Conservation (phyloP, 2,888 invertebrate genomes). For the Troides helena region DNA sequence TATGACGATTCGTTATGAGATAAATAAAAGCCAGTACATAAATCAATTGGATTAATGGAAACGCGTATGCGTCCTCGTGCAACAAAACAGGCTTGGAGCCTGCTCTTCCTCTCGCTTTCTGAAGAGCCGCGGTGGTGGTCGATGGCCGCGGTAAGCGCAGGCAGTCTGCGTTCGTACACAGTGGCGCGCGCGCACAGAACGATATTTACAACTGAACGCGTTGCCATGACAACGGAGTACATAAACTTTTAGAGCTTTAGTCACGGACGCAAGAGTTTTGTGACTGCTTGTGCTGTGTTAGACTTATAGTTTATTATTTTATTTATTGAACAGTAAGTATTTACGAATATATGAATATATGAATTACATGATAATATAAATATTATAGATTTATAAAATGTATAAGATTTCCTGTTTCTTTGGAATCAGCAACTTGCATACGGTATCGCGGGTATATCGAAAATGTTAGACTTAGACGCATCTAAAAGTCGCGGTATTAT, state of each 20-base stretch:
- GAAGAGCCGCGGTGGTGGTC: conserved; percentile 64
- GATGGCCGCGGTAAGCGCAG: conserved; percentile 51
- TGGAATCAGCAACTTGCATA: background rate
- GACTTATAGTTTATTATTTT: conserved; percentile 10
- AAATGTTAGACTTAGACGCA: background rate
- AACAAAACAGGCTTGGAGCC: conserved; percentile 67
- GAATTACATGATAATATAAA: too few species aligned
- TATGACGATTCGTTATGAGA: background rate
- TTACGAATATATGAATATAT: background rate
- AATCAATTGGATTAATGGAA: conserved; percentile 47
- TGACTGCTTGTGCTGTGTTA: conserved; percentile 30
- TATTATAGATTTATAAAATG: conserved; percentile 29
- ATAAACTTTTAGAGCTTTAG: conserved; percentile 46
- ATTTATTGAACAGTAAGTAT: conserved; percentile 27
- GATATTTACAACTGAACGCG: conserved; percentile 65
- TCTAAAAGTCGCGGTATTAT: background rate
- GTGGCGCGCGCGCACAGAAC: conserved; percentile 70
- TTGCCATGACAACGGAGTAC: conserved; percentile 76
- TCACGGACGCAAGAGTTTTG: conserved; percentile 34
- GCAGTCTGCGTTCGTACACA: conserved; percentile 69
- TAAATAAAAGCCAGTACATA: background rate
- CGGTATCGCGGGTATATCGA: background rate
- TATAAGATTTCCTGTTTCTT: background rate
- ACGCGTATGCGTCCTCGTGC: conserved; percentile 67
- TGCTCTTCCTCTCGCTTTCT: conserved; percentile 74